Conservation (phyloP, 2,888 invertebrate genomes). For the Patella caerulea region DNA sequence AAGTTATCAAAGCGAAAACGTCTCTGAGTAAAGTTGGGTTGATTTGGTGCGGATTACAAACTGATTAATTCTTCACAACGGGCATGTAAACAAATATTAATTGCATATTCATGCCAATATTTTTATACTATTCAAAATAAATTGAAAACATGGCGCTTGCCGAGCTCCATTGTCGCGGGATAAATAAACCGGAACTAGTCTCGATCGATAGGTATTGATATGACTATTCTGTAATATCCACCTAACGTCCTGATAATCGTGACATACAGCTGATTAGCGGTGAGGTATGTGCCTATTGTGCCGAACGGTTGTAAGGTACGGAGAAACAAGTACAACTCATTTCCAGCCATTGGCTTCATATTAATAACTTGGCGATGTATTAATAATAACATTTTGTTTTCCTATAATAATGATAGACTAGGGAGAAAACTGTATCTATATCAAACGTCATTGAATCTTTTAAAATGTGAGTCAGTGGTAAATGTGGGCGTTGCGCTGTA, state of each 20-base stretch:
- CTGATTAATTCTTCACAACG: not conserved
- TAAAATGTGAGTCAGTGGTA: too few species aligned
- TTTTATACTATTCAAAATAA: not conserved
- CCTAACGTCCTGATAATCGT: not conserved
- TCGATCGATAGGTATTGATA: not conserved
- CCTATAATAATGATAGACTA: too few species aligned
- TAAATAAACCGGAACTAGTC: slow-evolving; percentile 13
- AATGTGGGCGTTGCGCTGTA: too few species aligned
- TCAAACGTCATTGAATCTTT: too few species aligned
- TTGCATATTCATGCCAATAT: slow-evolving; percentile 1
- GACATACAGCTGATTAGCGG: not conserved
- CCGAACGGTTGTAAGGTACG: too few species aligned
- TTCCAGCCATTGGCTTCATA: too few species aligned
- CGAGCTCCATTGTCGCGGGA: not conserved
- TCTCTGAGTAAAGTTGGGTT: not conserved
- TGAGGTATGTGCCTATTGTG: not conserved
- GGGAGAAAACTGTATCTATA: too few species aligned
- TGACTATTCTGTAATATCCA: not conserved
- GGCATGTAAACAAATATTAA: slow-evolving; percentile 6
- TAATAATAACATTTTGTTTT: too few species aligned
- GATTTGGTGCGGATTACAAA: not conserved
- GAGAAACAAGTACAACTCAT: too few species aligned
- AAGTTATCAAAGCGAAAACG: not conserved
- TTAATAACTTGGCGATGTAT: too few species aligned
- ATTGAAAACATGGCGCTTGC: slow-evolving; percentile 1